A percentile compares a stretch with the other conserved stretches of the same genome.
Conservation (phyloP, 2,888 invertebrate species). For the Dinocampus coccinellae region DNA sequence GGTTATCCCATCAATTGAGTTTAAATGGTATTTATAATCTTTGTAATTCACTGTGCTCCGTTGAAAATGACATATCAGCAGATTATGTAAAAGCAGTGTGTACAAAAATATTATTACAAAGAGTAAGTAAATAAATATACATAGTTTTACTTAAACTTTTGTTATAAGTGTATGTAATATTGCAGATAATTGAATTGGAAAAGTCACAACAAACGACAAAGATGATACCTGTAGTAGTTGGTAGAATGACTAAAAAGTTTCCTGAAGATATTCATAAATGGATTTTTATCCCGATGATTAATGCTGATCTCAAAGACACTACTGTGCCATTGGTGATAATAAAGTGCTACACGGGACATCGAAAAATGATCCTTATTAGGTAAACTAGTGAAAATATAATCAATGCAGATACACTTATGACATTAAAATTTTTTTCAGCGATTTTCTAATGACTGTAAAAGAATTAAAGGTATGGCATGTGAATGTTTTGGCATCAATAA, state of each 20-base stretch:
- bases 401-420: neutral
- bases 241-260: slow-evolving; percentile 52
- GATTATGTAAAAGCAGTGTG: slow-evolving; percentile 52
- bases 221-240: slow-evolving; percentile 48
- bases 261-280: slow-evolving; percentile 57
- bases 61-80: slow-evolving; percentile 49
- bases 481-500: slow-evolving; percentile 47
- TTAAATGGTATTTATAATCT: slow-evolving; percentile 54
- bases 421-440: slow-evolving; percentile 46
- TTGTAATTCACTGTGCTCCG: slow-evolving; percentile 51
- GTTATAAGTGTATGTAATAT: slow-evolving; percentile 13
- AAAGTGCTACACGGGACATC: slow-evolving; percentile 19
- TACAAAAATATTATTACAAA: slow-evolving; percentile 53
- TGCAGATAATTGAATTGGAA: slow-evolving; percentile 50
- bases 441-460: slow-evolving; percentile 49
- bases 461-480: slow-evolving; percentile 61
- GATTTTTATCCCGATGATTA: slow-evolving; percentile 54
- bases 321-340: slow-evolving; percentile 39
- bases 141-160: neutral
- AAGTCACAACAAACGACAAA: slow-evolving; percentile 46
- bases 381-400: slow-evolving; percentile 24
- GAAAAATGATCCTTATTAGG: slow-evolving; percentile 38
- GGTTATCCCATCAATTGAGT: slow-evolving; percentile 50
- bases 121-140: slow-evolving; percentile 46
- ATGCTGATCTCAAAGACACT: slow-evolving; percentile 53